phyloP scores from a whole-genome alignment of 2,888 invertebrate genomes.

The Sinotaia quadrata region DNA sequence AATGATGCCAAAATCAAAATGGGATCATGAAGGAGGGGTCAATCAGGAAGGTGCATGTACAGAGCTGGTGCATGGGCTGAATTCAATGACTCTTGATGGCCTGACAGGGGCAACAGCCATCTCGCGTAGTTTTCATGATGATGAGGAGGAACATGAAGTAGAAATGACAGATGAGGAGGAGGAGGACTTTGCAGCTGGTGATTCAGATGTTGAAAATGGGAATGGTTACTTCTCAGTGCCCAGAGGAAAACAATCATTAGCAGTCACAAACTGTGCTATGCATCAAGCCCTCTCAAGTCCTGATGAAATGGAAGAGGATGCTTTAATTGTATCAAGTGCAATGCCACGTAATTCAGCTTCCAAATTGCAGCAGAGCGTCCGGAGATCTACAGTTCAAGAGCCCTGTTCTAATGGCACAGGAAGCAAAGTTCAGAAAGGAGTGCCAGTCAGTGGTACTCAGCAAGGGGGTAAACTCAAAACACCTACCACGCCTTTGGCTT shows the following conservation, averaged over 20 bases:
- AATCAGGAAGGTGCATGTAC: neutral
- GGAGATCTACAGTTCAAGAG: constrained; percentile 13
- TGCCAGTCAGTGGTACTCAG: neutral
- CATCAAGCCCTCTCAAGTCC: constrained; percentile 15
- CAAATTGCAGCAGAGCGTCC: neutral
- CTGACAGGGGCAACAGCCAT: constrained; percentile 15
- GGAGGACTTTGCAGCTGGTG: neutral
- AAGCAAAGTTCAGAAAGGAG: constrained; percentile 23
- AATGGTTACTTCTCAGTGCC: neutral
- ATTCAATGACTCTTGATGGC: constrained; percentile 11
- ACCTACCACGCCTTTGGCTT: constrained; percentile 56
- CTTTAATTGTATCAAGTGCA: constrained; percentile 2
- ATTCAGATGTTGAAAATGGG: neutral
- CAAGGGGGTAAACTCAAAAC: constrained; percentile 36
- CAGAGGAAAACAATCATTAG: neutral
- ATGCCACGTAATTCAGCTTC: neutral
- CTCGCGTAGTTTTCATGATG: constrained; percentile 10
- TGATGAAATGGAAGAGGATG: constrained; percentile 17
- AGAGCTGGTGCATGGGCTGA: neutral
- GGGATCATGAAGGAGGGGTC: neutral
- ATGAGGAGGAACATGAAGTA: neutral
- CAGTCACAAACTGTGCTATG: neutral
- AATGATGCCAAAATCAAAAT: neutral
- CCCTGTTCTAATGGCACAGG: constrained; percentile 24
- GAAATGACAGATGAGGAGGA: neutral